These are phyloP conservation scores for Mugil cephalus DNA, from an alignment of 2,113 vertebrate genomes.

Conservation along the genomic window DNA sequence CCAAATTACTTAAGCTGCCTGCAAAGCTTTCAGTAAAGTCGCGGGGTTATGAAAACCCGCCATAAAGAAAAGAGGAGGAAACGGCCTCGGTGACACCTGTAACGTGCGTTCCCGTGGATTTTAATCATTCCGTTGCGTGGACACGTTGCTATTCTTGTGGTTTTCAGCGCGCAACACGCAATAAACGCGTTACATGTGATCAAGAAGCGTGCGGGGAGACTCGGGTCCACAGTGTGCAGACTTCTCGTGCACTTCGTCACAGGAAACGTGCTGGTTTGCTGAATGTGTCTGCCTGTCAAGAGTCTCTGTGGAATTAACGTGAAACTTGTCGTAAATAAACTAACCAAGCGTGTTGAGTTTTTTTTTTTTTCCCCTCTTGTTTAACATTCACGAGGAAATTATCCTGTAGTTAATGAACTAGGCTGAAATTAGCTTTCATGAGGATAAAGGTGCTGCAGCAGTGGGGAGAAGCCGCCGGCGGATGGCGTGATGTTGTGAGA, in stretches of 20 bases:
- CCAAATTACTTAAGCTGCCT: conserved; percentile 68
- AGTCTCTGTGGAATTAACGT: conserved; percentile 44
- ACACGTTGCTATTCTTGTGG: conserved; percentile 9
- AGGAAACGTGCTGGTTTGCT: background rate
- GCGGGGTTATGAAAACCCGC: conserved; percentile 34
- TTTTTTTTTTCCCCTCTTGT: conserved; percentile 31
- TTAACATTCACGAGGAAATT: conserved; percentile 30
- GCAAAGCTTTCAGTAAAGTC: conserved; percentile 47
- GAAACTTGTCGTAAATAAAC: conserved; percentile 47
- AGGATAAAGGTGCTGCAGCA: conserved; percentile 24
- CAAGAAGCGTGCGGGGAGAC: conserved; percentile 9
- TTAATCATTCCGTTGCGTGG: conserved; percentile 12
- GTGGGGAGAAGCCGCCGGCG: conserved; percentile 34
- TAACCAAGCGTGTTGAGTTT: conserved; percentile 54
- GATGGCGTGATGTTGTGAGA: conserved; percentile 53
- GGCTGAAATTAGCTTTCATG: conserved; percentile 31
- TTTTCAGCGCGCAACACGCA: too few relatives aligned
- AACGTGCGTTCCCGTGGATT: conserved; percentile 11
- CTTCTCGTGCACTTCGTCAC: background rate
- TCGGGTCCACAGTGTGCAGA: conserved; percentile 8
- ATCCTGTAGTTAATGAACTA: conserved; percentile 44
- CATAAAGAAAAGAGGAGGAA: background rate
- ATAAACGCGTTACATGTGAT: conserved; percentile 8
- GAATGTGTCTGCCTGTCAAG: conserved; percentile 1
- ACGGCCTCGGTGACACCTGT: background rate